These are phyloP conservation scores for Chlorospingus semifuscus DNA, from an alignment of 2,797 vertebrate species.

Conservation along the genomic window DNA sequence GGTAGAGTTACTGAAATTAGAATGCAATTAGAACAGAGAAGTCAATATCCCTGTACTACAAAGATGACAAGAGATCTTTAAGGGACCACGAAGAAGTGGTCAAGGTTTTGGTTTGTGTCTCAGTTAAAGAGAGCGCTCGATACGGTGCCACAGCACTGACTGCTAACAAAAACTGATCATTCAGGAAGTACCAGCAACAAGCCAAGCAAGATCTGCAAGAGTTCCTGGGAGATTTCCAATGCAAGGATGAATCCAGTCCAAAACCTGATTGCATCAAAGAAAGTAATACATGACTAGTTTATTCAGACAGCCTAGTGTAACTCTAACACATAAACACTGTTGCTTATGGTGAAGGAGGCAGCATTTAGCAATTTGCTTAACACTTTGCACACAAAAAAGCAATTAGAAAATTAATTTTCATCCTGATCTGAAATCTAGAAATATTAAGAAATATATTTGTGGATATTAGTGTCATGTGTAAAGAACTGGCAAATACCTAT, in stretches of 20 bases:
- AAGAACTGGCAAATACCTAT: not conserved
- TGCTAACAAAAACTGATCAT: not conserved
- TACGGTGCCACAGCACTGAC: not conserved
- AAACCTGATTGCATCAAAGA: not conserved
- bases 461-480: not conserved
- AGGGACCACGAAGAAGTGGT: not conserved
- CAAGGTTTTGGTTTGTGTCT: not conserved
- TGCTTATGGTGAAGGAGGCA: not conserved
- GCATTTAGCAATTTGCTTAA: not conserved
- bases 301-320: not conserved
- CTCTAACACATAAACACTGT: not conserved
- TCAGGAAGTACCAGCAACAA: not conserved
- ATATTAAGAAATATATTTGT: slow-evolving; percentile 39
- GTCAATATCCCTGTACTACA: not conserved
- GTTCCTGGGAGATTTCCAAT: not conserved
- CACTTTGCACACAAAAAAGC: not conserved
- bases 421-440: not conserved
- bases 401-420: not conserved
- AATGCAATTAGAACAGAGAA: not conserved
- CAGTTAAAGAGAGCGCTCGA: not conserved
- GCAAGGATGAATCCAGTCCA: not conserved
- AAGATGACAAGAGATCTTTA: not conserved
- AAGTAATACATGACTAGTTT: not conserved
- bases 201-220: accelerated
- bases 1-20: not conserved